Evolutionary conservation across 2,797 vertebrate genomes (phyloP), one percentile per base, ranked within the genome.

Genomic region (Melanotaenia trifasciata): DNA sequence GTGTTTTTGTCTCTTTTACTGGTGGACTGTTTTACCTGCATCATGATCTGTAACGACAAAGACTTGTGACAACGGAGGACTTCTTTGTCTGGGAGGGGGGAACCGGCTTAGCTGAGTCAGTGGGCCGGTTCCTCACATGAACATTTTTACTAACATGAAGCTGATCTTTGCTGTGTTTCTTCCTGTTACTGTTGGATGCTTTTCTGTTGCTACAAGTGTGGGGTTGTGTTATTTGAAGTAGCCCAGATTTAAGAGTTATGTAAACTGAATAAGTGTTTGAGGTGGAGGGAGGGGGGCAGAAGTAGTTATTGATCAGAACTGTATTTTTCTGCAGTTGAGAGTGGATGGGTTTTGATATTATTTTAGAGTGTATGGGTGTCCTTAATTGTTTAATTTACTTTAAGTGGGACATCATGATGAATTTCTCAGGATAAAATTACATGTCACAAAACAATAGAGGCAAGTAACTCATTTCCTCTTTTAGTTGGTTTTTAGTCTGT

Each of bases 341-440:
- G 26, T 70, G 70, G 67, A 82, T 10, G 9, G 72, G 63, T 84
- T 81, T 80, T 80, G 30, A 68, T 79, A 64, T 72, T 1, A 65
- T 71, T 81, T 83, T 63, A 74, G 78, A 63, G 78, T 76, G 75
- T 86, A 63, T 76, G 82, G 50, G 76, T 86, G 69, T 89, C 50
- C 40, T 72, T 24, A 85, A 84, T 90, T 77, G 79, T 89, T 92
- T 84, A 13, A 76, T 87, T 90, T 82, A 64, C 80, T 86, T 67
- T 80, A 87, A 90, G 88, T 87, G 77, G 79, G 75, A 86, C 71
- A 82, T 88, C 84, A 85, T 80, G 84, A 71, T 87, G 84, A 87
- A 90, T 90, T 88, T 92, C 92, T 94, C 92, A 93, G 93, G 92
- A 93, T 84, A 88, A 89, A 86, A 80, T 81, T 80, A 71, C 77